Percentiles rank a stretch among this genome's conserved stretches.
Conservation (phyloP, 2,113 vertebrate species). For the Galbula dea region DNA sequence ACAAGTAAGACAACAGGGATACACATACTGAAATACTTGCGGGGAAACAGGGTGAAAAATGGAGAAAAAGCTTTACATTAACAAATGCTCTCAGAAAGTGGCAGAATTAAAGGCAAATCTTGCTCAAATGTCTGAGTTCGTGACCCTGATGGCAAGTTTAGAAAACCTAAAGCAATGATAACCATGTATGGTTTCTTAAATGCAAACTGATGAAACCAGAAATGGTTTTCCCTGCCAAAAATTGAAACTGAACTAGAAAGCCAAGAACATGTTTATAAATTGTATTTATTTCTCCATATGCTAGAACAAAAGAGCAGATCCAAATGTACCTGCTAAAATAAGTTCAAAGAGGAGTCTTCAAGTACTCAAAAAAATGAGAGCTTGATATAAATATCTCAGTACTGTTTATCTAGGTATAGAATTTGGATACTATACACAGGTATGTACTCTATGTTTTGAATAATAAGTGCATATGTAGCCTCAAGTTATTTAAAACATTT, state of each 20-base stretch:
- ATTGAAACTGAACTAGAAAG: constrained; percentile 8
- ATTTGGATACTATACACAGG: background rate
- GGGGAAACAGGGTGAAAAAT: background rate
- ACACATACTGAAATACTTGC: background rate
- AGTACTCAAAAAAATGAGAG: background rate
- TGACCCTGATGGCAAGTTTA: background rate
- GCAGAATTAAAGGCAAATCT: background rate
- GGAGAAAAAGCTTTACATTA: background rate
- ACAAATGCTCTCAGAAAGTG: background rate
- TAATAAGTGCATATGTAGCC: background rate
- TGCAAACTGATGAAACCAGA: constrained; percentile 27
- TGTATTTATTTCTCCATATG: constrained; percentile 37
- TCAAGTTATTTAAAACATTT: background rate
- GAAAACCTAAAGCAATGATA: constrained; percentile 20
- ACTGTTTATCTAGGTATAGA: background rate
- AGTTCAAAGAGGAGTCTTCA: background rate
- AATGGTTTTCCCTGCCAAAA: constrained; percentile 34
- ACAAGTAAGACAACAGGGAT: background rate
- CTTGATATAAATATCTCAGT: background rate
- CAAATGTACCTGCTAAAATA: constrained; percentile 18
- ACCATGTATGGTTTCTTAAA: constrained; percentile 31
- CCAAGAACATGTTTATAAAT: constrained; percentile 36
- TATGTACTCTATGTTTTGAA: background rate
- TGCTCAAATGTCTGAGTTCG: background rate
- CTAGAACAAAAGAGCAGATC: background rate